Evolutionary conservation across 2,888 invertebrate genomes (phyloP), one percentile per base, ranked within the genome.

Genomic region (Cryptophagus acutangulus): DNA sequence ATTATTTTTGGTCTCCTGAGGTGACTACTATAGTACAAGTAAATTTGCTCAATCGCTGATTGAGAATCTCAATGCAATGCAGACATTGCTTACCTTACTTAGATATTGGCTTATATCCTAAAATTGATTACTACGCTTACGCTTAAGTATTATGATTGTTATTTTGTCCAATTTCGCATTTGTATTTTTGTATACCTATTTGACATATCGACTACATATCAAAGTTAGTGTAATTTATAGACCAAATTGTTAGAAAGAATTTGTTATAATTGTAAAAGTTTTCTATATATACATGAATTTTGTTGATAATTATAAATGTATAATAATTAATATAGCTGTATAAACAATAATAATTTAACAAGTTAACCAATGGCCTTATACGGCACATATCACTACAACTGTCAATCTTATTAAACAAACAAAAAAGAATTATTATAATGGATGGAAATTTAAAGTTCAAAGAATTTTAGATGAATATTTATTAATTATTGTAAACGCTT

Each of bases 1-100:
- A 81, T 88, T 59, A 75, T 1, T 93, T 93, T 70, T 80, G 80
- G 58, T 83, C 87, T n/a, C 87, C 87, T 46, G 83, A 84, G 59
- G 77, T 79, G 48, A 93, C 92, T 37, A n/a, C n/a, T n/a, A n/a
- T n/a, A 87, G 80, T 69, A 84, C 89, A 15, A 74, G 74, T 1
- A 78, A 76, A 39, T 90, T 87, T 69, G 78, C 83, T 2, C 81
- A 79, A 61, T 77, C 80, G n/a, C 66, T 91, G 12, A 83, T 86
- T 56, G 82, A 82, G 54, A 86, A 85, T 52, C 71, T 91, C 40
- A 77, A 79, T 58, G 73, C 78, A 33, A 86, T 86, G 82, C 81
- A 81, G 57, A 69, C 75, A 3, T 75, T 85, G 71, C 72, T 85
- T 51, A 78, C 52, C 9, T 53, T 59, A 44, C 57, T 58, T 13